phyloP scores from a whole-genome alignment of 2,888 invertebrate genomes.

The Thecophora atra region DNA sequence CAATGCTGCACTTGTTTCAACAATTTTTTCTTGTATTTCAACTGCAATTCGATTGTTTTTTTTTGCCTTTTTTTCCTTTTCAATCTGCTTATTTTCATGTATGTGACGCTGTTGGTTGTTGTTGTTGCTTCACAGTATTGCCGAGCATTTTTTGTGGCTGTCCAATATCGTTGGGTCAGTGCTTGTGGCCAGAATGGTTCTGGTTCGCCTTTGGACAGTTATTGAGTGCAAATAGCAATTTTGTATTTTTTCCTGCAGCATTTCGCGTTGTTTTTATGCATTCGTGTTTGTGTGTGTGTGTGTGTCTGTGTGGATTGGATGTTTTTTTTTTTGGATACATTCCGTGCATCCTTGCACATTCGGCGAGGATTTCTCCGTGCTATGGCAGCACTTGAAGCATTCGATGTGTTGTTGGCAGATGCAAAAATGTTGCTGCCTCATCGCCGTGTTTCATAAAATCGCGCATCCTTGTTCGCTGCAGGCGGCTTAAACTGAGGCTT shows the following conservation, averaged over 20 bases:
- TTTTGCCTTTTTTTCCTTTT: conserved; percentile 14
- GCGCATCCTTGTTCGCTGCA: conserved; percentile 33
- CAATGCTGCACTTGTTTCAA: background rate
- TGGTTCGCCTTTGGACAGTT: conserved; percentile 59
- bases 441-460: conserved; percentile 48
- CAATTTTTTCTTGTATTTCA: background rate
- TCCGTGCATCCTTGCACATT: conserved; percentile 39
- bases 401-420: conserved; percentile 16
- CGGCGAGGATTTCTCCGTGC: conserved; percentile 39
- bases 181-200: conserved; percentile 65
- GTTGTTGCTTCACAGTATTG: conserved; percentile 9
- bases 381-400: conserved; percentile 32
- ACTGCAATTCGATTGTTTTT: conserved; percentile 10
- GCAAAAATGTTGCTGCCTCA: conserved; percentile 42
- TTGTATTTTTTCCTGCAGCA: conserved; percentile 47
- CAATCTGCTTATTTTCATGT: conserved; percentile 3
- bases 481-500: background rate
- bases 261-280: conserved; percentile 33
- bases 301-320: background rate
- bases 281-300: conserved; percentile 10
- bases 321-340: background rate
- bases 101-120: too few species aligned
- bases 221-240: conserved; percentile 65
- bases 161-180: conserved; percentile 64
- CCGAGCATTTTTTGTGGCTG: conserved; percentile 59